Base-by-base conservation (phyloP, 37 sponge, comb jelly and placozoan species). In the Dysidea cf. avara region DNA sequence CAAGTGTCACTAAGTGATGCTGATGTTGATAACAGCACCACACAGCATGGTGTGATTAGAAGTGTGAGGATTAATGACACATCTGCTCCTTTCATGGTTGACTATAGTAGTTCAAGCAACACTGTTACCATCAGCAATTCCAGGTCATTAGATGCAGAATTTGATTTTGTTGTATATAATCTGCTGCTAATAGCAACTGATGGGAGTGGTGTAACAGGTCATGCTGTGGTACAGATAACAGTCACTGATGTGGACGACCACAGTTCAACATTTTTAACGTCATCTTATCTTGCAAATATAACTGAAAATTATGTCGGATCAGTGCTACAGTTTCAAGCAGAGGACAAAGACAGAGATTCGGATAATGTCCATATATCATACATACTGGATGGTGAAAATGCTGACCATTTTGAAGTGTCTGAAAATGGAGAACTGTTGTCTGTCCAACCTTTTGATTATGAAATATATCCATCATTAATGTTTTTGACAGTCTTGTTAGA, bases 231-330 rank as follows among this genome's bases (percentile, higher is more conserved):
- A 4, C 31, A 21, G 20, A 37, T 83, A 18, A 49, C 12, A 39
- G 34, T 83, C 7, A 48, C 24, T 20, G 84, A 83, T 70, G 36
- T 71, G 2, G 68, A 83, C 69, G 84, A 83, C 26, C 69, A 76
- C 39, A 7, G 0, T 1, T 71, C 77, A 21, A 3, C n/a, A 2
- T 83, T 83, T 54, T 29, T 52, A 1, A 56, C 55, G 32, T 26
- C 61, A 11, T 2, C 31, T 29, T 71, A 76, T 29, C 14, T 64
- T 53, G 49, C 35, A 2, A 46, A 61, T 24, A 26, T 87, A 13
- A 47, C 60, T 70, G 81, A 83, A 76, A 76, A 83, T 53, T 69
- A 46, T 22, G 40, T 61, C 0, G 84, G 84, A 24, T 5, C 50
- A 20, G 12, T 69, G 50, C 20, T 36, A 9, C 7, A n/a, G 2